phyloP scores from a whole-genome alignment of 2,888 invertebrate genomes.

The Barypeithes pellucidus region DNA sequence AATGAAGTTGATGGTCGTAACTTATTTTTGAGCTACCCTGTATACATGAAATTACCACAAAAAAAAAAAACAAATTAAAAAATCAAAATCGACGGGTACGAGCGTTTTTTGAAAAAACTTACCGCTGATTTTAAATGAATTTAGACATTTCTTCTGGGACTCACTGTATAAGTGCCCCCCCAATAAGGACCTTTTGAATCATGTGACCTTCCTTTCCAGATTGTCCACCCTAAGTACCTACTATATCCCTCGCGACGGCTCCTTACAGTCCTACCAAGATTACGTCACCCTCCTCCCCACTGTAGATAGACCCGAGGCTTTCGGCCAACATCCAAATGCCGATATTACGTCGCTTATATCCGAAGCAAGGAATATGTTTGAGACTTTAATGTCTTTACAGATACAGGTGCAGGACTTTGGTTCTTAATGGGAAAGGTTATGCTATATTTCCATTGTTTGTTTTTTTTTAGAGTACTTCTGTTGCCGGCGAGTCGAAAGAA shows the following conservation, averaged over 20 bases:
- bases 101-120: too few species aligned
- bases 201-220: slow-evolving; percentile 69
- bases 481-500: slow-evolving; percentile 77
- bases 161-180: too few species aligned
- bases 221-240: slow-evolving; percentile 83
- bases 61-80: too few species aligned
- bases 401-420: slow-evolving; percentile 75
- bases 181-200: not conserved
- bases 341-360: slow-evolving; percentile 90
- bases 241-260: slow-evolving; percentile 88
- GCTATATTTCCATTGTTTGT: too few species aligned
- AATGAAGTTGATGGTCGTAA: too few species aligned
- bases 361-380: slow-evolving; percentile 84
- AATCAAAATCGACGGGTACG: too few species aligned
- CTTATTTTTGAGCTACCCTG: too few species aligned
- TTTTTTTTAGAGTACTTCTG: slow-evolving; percentile 63
- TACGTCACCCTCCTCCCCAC: slow-evolving; percentile 85
- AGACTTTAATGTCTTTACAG: slow-evolving; percentile 85
- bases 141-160: too few species aligned
- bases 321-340: slow-evolving; percentile 93
- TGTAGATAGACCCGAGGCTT: slow-evolving; percentile 88
- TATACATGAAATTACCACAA: too few species aligned
- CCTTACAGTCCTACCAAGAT: slow-evolving; percentile 85
- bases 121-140: too few species aligned
- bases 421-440: too few species aligned